phyloP scores from a whole-genome alignment of 2,888 invertebrate genomes.

The Ormyrus labotus region DNA sequence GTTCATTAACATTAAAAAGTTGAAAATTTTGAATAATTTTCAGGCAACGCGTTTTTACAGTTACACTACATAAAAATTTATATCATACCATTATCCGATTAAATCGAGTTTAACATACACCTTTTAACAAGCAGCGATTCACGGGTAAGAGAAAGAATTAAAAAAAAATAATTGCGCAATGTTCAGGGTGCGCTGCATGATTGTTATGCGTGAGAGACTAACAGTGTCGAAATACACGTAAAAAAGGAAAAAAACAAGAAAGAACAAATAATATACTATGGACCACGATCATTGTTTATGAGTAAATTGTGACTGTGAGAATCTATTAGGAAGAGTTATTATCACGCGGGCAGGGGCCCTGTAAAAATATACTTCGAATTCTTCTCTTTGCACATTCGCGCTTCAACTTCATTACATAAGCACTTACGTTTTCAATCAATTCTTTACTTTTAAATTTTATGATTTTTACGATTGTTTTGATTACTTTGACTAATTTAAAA shows the following conservation, averaged over 20 bases:
- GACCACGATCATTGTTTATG: background rate
- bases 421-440: conserved; percentile 18
- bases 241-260: conserved; percentile 11
- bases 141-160: background rate
- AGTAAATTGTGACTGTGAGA: conserved; percentile 60
- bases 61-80: too few species aligned
- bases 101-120: background rate
- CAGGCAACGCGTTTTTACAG: too few species aligned
- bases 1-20: too few species aligned
- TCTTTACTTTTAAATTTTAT: background rate
- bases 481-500: too few species aligned
- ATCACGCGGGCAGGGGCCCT: conserved; percentile 74
- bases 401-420: conserved; percentile 5
- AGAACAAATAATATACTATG: conserved; percentile 7
- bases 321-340: conserved; percentile 73
- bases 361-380: conserved; percentile 73
- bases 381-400: conserved; percentile 14
- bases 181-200: conserved; percentile 3
- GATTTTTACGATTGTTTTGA: background rate
- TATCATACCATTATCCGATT: too few species aligned
- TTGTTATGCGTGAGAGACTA: background rate
- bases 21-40: too few species aligned
- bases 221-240: conserved; percentile 8
- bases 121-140: conserved; percentile 47
- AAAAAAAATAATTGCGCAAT: conserved; percentile 8